phyloP scores from a whole-genome alignment of 1,140 invertebrate species.

The Aricia agestis region DNA sequence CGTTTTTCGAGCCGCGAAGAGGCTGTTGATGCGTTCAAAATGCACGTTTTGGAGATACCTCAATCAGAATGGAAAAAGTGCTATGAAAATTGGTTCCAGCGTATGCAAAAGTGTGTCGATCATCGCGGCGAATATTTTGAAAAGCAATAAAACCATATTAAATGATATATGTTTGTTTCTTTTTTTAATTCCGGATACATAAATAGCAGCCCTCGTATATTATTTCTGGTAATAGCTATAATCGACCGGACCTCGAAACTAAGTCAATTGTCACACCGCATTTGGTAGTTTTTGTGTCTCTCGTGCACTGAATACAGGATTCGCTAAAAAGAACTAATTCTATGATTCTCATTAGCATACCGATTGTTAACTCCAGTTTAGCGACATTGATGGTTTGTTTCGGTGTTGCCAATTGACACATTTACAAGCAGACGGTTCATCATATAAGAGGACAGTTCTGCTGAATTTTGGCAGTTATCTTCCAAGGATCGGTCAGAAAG shows the following conservation, averaged over 20 bases:
- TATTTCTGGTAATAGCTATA: slow-evolving; percentile 35
- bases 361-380: slow-evolving; percentile 63
- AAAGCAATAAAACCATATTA: no score
- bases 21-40: no score
- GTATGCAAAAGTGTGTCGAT: no score
- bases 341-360: slow-evolving; percentile 67
- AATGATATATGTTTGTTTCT: no score
- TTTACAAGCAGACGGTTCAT: slow-evolving; percentile 54
- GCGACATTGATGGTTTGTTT: slow-evolving; percentile 73
- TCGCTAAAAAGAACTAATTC: slow-evolving; percentile 36
- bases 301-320: slow-evolving; percentile 59
- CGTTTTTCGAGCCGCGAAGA: no score
- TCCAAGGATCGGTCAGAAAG: slow-evolving; percentile 54
- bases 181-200: no score
- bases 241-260: slow-evolving; percentile 41
- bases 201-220: no score
- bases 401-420: slow-evolving; percentile 68
- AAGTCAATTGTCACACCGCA: slow-evolving; percentile 46
- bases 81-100: no score
- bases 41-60: no score
- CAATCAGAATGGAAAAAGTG: no score
- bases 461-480: slow-evolving; percentile 63
- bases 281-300: slow-evolving; percentile 52
- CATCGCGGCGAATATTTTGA: no score
- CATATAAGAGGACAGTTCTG: slow-evolving; percentile 57